Conservation (phyloP, 2,797 vertebrate genomes). For the Pangasius macronema region DNA sequence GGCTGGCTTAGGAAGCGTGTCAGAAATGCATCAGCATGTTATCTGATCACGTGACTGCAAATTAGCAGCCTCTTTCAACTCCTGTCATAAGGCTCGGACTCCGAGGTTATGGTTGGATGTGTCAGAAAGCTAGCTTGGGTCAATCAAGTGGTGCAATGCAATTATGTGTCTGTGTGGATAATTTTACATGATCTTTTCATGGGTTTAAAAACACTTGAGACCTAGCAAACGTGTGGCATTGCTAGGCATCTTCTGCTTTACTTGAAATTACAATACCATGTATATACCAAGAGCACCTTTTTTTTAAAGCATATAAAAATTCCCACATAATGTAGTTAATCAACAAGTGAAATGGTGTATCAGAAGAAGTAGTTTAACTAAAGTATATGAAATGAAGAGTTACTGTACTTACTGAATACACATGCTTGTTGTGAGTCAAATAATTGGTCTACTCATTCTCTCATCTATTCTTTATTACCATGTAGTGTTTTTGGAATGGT, state of each 20-base stretch:
- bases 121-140: background rate
- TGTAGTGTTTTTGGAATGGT: background rate
- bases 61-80: background rate
- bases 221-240: background rate
- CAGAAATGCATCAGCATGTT: slow-evolving; percentile 15
- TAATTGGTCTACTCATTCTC: background rate
- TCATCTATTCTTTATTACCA: background rate
- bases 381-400: background rate
- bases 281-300: background rate
- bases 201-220: background rate
- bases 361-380: background rate
- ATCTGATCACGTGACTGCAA: slow-evolving; percentile 7
- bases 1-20: background rate
- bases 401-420: background rate
- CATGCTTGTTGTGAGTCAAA: background rate
- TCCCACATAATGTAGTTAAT: background rate
- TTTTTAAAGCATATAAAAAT: background rate
- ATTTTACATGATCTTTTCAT: background rate
- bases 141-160: background rate
- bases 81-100: background rate
- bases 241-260: background rate
- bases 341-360: background rate
- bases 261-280: background rate
- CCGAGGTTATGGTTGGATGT: background rate
- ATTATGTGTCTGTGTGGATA: background rate